These are phyloP conservation scores for Octopus bimaculoides DNA, from an alignment of 1,140 invertebrate genomes.

Conservation along the genomic window DNA sequence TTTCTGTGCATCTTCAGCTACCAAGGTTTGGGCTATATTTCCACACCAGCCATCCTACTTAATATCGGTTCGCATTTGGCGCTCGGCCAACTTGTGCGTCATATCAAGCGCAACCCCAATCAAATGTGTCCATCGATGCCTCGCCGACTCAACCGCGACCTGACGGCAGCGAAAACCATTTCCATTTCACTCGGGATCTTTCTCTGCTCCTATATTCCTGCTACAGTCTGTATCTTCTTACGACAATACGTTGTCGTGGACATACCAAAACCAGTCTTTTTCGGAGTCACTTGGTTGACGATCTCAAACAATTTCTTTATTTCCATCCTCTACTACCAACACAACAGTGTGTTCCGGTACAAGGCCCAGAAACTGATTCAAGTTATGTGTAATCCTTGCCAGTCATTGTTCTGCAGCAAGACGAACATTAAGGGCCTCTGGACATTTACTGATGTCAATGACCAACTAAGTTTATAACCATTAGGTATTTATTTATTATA, in stretches of 20 bases:
- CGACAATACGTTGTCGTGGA: not conserved
- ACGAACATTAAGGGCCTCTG: not conserved
- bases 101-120: not conserved
- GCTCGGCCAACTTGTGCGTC: not conserved
- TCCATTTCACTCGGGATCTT: not conserved
- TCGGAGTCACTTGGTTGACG: not conserved
- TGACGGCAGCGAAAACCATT: not conserved
- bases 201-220: not conserved
- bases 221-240: not conserved
- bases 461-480: not conserved
- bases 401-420: too few species aligned
- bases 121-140: not conserved
- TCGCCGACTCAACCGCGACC: not conserved
- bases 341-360: constrained; percentile 2
- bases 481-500: too few species aligned
- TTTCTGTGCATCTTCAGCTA: constrained; percentile 4
- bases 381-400: not conserved
- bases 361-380: constrained; percentile 3
- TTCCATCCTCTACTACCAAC: constrained; percentile 5
- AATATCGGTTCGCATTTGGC: not conserved
- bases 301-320: constrained; percentile 11
- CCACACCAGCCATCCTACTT: not conserved
- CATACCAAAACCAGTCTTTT: not conserved
- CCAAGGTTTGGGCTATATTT: not conserved
- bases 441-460: not conserved